Conservation (phyloP, 2,888 invertebrate species). For the Poecilobothrus nobilitatus region DNA sequence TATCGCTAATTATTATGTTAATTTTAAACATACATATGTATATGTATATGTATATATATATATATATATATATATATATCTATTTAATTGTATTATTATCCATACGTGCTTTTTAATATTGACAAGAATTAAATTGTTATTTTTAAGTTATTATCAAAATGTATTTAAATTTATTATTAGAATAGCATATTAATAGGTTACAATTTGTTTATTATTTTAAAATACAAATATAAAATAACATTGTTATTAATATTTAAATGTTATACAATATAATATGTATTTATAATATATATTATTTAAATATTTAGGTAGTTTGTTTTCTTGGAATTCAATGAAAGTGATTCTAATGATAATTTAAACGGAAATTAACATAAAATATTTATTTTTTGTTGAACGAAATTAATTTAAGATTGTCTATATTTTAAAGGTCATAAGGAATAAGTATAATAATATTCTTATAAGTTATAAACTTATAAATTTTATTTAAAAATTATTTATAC, state of each 20-base stretch:
- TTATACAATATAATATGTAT: too few species aligned
- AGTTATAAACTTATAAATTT: too few species aligned
- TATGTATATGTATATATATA: neutral
- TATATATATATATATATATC: neutral
- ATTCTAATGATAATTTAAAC: neutral
- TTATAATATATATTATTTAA: too few species aligned
- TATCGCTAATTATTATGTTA: neutral
- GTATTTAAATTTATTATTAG: neutral
- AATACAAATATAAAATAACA: too few species aligned
- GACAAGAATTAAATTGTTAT: neutral
- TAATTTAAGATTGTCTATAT: too few species aligned
- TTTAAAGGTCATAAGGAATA: too few species aligned
- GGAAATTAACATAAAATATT: constrained; percentile 4
- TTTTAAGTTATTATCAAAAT: neutral
- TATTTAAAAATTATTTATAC: too few species aligned
- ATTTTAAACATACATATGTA: neutral
- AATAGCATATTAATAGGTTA: neutral
- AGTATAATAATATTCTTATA: too few species aligned
- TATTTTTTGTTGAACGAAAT: neutral
- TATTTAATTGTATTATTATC: neutral
- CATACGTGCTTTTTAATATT: neutral
- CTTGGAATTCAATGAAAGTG: neutral
- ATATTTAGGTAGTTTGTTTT: neutral
- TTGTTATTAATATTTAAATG: too few species aligned
- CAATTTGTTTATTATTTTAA: too few species aligned